These are phyloP conservation scores for Phasianus colchicus DNA, from an alignment of 2,113 vertebrate species.

Conservation along the genomic window DNA sequence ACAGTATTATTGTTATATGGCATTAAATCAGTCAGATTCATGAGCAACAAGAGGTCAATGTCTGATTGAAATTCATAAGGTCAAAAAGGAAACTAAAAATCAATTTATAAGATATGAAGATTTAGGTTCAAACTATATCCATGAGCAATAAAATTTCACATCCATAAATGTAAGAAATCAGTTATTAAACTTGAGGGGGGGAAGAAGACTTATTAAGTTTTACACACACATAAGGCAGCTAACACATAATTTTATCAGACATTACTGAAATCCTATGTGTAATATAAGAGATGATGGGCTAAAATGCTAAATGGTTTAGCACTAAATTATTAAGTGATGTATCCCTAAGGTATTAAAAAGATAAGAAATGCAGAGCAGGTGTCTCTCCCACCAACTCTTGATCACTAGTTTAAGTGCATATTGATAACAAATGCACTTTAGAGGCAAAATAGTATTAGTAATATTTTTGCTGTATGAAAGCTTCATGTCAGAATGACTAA, in stretches of 20 bases:
- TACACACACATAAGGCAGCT: conserved; percentile 85
- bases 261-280: conserved; percentile 86
- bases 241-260: conserved; percentile 88
- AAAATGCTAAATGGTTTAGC: conserved; percentile 87
- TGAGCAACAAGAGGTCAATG: conserved; percentile 85
- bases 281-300: conserved; percentile 86
- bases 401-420: conserved; percentile 82
- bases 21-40: conserved; percentile 88
- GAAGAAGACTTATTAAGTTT: conserved; percentile 87
- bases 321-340: conserved; percentile 88
- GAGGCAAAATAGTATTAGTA: conserved; percentile 81
- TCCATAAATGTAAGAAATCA: conserved; percentile 88
- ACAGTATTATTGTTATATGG: conserved; percentile 83
- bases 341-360: conserved; percentile 84
- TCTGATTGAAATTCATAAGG: conserved; percentile 91
- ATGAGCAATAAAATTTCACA: conserved; percentile 86
- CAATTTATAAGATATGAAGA: conserved; percentile 90
- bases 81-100: conserved; percentile 90
- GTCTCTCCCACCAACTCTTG: conserved; percentile 79
- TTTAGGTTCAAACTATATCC: conserved; percentile 87
- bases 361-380: conserved; percentile 85
- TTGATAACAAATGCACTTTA: conserved; percentile 82
- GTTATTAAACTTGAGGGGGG: conserved; percentile 84
- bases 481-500: conserved; percentile 79
- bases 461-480: conserved; percentile 82